Percentiles rank a stretch among this genome's conserved stretches.
Conservation (phyloP, 2,113 vertebrate species). For the Grammomys surdaster region DNA sequence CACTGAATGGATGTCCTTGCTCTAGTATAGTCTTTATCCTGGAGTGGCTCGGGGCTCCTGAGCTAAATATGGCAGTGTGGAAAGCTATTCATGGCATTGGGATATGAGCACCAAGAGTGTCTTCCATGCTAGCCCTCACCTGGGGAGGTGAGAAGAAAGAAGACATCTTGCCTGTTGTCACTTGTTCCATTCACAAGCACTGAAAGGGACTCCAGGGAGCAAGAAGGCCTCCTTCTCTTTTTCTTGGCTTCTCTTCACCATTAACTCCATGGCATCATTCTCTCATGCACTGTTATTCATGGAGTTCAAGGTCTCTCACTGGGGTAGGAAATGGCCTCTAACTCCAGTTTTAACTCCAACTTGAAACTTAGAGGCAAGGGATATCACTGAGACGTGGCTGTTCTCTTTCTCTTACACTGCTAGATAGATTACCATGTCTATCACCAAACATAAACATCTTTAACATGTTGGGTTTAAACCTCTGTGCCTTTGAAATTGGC, state of each 20-base stretch:
- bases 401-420: background rate
- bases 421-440: rapidly evolving
- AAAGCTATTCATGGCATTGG: background rate
- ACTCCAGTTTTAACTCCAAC: background rate
- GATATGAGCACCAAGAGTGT: background rate
- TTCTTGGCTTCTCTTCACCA: background rate
- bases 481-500: background rate
- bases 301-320: background rate
- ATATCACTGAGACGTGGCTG: rapidly evolving
- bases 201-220: background rate
- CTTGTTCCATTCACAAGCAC: background rate
- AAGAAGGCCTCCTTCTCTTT: background rate
- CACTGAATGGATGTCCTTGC: background rate
- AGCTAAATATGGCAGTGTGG: background rate
- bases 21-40: background rate
- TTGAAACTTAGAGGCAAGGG: background rate
- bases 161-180: background rate
- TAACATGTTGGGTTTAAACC: background rate
- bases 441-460: background rate
- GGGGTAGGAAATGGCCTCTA: background rate
- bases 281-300: background rate
- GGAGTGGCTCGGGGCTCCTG: background rate
- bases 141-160: background rate
- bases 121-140: background rate
- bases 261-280: too few species aligned